Base-by-base conservation (phyloP, 2,888 invertebrate species). In the Caenorhabditis sp. region DNA sequence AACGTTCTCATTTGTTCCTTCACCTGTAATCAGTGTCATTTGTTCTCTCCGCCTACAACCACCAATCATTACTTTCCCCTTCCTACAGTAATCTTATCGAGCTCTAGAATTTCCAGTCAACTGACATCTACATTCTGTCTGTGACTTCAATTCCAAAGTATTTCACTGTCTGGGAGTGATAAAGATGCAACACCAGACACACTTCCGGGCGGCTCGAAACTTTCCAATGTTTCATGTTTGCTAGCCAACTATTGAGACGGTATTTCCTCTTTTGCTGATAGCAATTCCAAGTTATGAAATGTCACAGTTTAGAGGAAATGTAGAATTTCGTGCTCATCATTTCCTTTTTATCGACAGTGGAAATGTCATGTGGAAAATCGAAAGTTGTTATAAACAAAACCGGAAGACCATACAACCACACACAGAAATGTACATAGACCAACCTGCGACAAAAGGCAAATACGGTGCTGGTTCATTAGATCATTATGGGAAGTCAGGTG, bases 381-480 rank as follows among this genome's bases (percentile, higher is more conserved):
- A 49, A 35, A 49, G 24, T 56, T 75, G 24, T 44, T 68, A 35
- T 58, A 59, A 75, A 75, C 75, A 75, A 3, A 54, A 51, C 74
- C 54, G 74, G 74, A 75, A 75, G 38, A 68, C 22, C 35, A 35
- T 54, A 54, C 24, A 38, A n/a, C 41, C 12, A 49, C 28, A 14
- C 22, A 66, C 35, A 31, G 35, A 16, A 66, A 66, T 12, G 49
- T 31, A 56, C 47, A 47, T 24, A 22, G 56, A 63, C 75, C 59
- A 38, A 77, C 76, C 76, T 77, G 76, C 61, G 76, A 77, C 19
- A 77, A n/a, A 5, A 77, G 41, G 22, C 76, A 69, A 59, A 77
- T 51, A 41, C 76, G 68, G 19, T 77, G 68, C 26, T 69, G 69
- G 26, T 77, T 69, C 76, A 41, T 69, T 38, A 49, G 24, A n/a